Evolutionary conservation across 2,888 invertebrate genomes (phyloP), one percentile per base, ranked within the genome.

Genomic region (Chloroclysta siterata): DNA sequence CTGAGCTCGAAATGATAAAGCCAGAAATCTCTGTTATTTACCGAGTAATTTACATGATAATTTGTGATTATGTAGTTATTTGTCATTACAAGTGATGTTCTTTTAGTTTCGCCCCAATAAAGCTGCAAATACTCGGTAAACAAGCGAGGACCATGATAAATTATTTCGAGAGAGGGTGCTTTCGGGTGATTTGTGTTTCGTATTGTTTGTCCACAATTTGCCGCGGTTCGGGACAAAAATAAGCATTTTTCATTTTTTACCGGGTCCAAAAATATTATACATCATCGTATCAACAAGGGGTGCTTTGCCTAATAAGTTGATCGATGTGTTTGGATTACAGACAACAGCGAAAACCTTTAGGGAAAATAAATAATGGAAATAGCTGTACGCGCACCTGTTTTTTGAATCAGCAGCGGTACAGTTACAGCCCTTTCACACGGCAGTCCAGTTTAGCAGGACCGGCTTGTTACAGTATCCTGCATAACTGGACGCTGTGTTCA

Each of bases 181-280:
- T 65, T 55, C 65, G 57, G 60, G 59, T 69, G 72, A 73, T 73
- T 72, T 73, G 71, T 73, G 72, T 69, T 65, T 55, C 57, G 60
- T 62, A 62, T 64, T 66, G 61, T 68, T 65, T 66, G 68, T 65
- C 60, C 61, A 65, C 69, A 63, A 62, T 62, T 69, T 63, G 53
- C 52, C 52, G 55, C 56, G 63, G 53, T 56, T 56, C 56, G 46
- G 52, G 56, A 42, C 46, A 55, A 55, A 57, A 57, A 62, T 53
- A 60, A 44, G 50, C 28, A 55, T 58, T 60, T 66, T 69, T 66
- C 41, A 58, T 62, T 59, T 55, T 55, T 51, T 29, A 47, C 56
- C 15, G 52, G 47, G 39, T 14, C 41, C 41, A 39, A 46, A 47
- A 22, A 59, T 22, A 33, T 33, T 13, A 60, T 44, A 50, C 44